Evolutionary conservation across 2,888 invertebrate species (phyloP).

Genomic region (Cryptocheilus praepositus): DNA sequence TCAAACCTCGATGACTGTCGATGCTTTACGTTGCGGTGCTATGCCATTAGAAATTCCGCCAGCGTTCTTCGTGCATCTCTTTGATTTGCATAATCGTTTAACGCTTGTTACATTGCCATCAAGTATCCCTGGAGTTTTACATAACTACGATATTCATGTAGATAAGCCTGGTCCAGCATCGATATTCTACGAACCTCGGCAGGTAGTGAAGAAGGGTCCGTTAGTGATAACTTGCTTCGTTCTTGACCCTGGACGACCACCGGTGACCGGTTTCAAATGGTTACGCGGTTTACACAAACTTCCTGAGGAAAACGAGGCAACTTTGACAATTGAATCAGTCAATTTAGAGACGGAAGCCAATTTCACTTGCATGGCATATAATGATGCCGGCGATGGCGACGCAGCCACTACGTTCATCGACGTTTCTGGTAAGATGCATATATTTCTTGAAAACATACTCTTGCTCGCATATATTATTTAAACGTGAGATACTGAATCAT

Average conservation of each 20-base stretch:
- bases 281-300: slow-evolving; percentile 85
- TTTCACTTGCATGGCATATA: slow-evolving; percentile 92
- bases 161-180: slow-evolving; percentile 91
- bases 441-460: too few species aligned
- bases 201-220: slow-evolving; percentile 88
- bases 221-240: slow-evolving; percentile 90
- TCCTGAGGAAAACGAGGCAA: slow-evolving; percentile 84
- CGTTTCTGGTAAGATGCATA: slow-evolving; percentile 79
- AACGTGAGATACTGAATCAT: neutral
- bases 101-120: neutral
- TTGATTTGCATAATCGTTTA: too few species aligned
- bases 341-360: slow-evolving; percentile 90
- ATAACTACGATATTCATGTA: slow-evolving; percentile 63
- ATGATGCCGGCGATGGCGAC: slow-evolving; percentile 88
- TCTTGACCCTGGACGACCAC: slow-evolving; percentile 88
- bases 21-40: too few species aligned
- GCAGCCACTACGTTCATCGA: slow-evolving; percentile 82
- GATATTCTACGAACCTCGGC: slow-evolving; percentile 83
- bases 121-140: neutral
- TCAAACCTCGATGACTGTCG: too few species aligned
- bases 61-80: too few species aligned
- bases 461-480: neutral
- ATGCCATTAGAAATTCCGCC: too few species aligned
- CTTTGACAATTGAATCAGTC: slow-evolving; percentile 89
- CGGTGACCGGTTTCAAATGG: slow-evolving; percentile 86